Conservation (phyloP, 2,113 vertebrate species). For the Erythrocebus patas region DNA sequence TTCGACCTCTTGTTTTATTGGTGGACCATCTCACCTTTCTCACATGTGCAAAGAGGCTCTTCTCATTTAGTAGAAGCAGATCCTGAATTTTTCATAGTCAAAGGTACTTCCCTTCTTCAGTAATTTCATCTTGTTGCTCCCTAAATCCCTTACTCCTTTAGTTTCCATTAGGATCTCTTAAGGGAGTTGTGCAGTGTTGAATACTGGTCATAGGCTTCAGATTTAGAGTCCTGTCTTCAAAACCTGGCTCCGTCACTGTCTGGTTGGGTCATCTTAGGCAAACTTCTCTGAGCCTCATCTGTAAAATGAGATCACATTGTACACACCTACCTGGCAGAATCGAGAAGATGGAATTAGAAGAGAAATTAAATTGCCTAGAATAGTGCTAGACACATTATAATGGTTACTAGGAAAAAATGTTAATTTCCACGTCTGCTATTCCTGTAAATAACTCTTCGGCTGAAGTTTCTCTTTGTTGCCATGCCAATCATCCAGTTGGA, state of each 20-base stretch:
- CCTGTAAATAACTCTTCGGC: background rate
- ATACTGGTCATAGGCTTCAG: background rate
- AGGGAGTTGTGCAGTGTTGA: background rate
- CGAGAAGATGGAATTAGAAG: background rate
- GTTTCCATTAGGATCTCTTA: background rate
- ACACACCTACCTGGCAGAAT: background rate
- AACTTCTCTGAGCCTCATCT: background rate
- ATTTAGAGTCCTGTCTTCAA: background rate
- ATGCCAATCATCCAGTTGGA: background rate
- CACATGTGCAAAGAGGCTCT: background rate
- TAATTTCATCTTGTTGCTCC: background rate
- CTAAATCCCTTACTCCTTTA: background rate
- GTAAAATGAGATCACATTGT: background rate
- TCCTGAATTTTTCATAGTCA: background rate
- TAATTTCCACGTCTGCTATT: slow-evolving; percentile 14
- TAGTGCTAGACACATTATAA: background rate
- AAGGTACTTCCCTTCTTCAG: background rate
- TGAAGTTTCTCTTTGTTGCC: background rate
- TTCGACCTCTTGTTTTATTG: background rate
- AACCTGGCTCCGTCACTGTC: background rate
- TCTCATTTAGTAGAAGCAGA: background rate
- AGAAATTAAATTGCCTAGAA: background rate
- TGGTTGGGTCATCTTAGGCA: background rate
- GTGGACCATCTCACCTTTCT: background rate
- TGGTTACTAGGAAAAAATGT: background rate